Evolutionary conservation across 2,113 vertebrate species (phyloP).

Genomic region (Pogonocichla stellata): DNA sequence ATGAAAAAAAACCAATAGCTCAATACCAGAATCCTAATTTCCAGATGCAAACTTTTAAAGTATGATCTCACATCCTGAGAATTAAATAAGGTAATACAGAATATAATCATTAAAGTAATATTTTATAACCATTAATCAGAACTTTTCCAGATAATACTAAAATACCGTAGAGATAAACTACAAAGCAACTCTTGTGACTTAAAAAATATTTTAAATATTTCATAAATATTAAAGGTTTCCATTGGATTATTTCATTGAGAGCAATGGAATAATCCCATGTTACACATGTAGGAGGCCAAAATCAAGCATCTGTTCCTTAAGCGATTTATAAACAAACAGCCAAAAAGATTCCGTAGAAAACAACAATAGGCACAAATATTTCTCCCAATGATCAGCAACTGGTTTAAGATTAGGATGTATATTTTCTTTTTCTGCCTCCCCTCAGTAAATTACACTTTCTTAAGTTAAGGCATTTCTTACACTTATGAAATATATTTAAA

Average conservation of each 20-base stretch:
- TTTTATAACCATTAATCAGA: background rate
- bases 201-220: background rate
- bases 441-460: background rate
- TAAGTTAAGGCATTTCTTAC: background rate
- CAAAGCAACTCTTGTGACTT: background rate
- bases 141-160: background rate
- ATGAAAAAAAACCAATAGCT: background rate
- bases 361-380: constrained; percentile 30
- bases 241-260: background rate
- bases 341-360: constrained; percentile 37
- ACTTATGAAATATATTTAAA: constrained; percentile 7
- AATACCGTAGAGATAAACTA: background rate
- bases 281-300: background rate
- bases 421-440: constrained; percentile 13
- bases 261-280: background rate
- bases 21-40: background rate
- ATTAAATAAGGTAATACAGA: background rate
- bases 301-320: background rate
- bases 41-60: background rate
- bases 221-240: background rate
- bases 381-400: constrained; percentile 47
- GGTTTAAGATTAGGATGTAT: constrained; percentile 27
- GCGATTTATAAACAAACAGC: constrained; percentile 29
- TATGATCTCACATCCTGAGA: background rate
- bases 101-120: background rate